phyloP scores from a whole-genome alignment of 37 sponge, comb jelly and placozoan genomes.

The Hexactinellida sp. region DNA sequence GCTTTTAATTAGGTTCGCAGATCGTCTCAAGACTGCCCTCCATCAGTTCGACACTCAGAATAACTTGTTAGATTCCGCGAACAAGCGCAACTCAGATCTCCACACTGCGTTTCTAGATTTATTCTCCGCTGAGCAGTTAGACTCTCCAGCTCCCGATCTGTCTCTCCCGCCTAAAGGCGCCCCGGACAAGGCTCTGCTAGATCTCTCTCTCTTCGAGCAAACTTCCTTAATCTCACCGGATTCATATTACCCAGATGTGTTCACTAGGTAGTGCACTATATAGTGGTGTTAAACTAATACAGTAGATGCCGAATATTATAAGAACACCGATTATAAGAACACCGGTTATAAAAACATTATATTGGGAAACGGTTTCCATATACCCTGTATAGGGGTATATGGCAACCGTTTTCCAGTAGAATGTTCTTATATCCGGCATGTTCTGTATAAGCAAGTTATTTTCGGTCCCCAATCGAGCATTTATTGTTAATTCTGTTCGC shows the following conservation, averaged over 20 bases:
- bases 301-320: too few relatives aligned
- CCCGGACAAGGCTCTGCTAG: neutral
- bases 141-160: neutral
- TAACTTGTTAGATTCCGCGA: neutral
- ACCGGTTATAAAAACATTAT: too few relatives aligned
- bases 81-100: neutral
- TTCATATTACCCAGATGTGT: neutral
- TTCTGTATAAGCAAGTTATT: too few relatives aligned
- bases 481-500: too few relatives aligned
- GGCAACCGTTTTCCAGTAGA: too few relatives aligned
- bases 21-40: slow-evolving; percentile 5
- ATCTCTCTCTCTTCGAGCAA: neutral
- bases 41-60: neutral
- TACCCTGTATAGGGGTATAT: too few relatives aligned
- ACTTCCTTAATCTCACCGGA: neutral
- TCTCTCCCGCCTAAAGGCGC: neutral
- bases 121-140: neutral
- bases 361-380: too few relatives aligned
- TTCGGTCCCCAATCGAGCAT: too few relatives aligned
- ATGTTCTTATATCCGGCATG: too few relatives aligned
- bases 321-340: too few relatives aligned
- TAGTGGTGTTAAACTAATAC: too few relatives aligned
- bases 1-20: neutral
- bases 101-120: neutral
- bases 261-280: neutral